Evolutionary conservation across 2,888 invertebrate genomes (phyloP), one percentile per base, ranked within the genome.

Genomic region (Chironomus riparius): DNA sequence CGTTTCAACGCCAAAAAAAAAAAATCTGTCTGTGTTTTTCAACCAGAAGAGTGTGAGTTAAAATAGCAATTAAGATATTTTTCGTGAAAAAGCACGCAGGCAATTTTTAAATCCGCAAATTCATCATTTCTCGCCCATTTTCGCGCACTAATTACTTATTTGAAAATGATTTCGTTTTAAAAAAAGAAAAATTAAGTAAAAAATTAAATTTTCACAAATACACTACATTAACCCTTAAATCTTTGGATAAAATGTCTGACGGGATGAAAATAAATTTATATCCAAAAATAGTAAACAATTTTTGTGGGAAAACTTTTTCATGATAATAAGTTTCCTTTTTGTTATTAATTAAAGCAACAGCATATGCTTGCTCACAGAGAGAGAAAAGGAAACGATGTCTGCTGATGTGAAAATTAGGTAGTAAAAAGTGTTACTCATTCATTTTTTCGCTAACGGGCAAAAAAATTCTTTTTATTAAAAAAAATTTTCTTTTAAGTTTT

Each of bases 61-160:
- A 65, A 65, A 65, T 65, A 24, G 65, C 65, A 65, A 65, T 65
- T 65, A 65, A 65, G 65, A 65, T 65, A 24, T 22, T 65, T 65
- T 65, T 65, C 65, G 24, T 56, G n/a, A 18, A 24, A 65, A 65
- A 65, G n/a, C 65, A 65, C 65, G 65, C 65, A 65, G 21, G 65
- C 65, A 65, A 65, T 65, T 65, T 21, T 38, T 65, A 22, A 65
- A 21, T 65, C 24, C 24, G 24, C 22, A 22, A 24, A 24, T 65
- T 65, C 65, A 65, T 65, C 65, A 65, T 65, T 21, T 12, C 62
- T 65, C 22, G 24, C 4, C 62, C 22, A 18, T 22, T 38, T 21
- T 24, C 65, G 5, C 13, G 22, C n/a, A 18, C 13, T 65, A 65
- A 22, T 65, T 24, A 65, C 24, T 21, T 65, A 24, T 65, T 65